A percentile compares a stretch with the other conserved stretches of the same genome.
These are phyloP conservation scores for Bactericera cockerelli DNA, from an alignment of 1,140 invertebrate species.

Conservation along the genomic window DNA sequence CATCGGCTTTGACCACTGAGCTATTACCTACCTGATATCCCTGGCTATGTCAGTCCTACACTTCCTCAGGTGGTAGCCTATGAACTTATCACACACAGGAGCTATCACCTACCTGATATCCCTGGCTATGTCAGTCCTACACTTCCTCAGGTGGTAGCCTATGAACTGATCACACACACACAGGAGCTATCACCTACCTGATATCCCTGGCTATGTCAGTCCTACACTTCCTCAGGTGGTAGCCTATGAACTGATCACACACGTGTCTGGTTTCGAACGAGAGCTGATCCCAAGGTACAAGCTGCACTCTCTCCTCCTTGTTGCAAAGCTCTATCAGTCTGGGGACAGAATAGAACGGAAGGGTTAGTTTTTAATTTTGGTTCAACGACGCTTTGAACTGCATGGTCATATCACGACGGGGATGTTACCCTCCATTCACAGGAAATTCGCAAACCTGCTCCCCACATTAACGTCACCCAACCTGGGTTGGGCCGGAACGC, in stretches of 20 bases:
- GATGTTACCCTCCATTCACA: too few species aligned
- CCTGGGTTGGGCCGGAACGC: too few species aligned
- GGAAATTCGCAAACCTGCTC: too few species aligned
- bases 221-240: slow-evolving; percentile 67
- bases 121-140: slow-evolving; percentile 58
- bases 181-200: too few species aligned
- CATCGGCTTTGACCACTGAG: too few species aligned
- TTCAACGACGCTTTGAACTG: too few species aligned
- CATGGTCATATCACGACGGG: too few species aligned
- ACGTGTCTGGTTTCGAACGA: slow-evolving; percentile 59
- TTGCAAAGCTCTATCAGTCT: background rate
- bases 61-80: slow-evolving; percentile 61
- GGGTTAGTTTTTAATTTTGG: background rate
- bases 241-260: slow-evolving; percentile 74
- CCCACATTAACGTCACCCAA: too few species aligned
- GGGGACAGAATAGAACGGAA: background rate
- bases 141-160: slow-evolving; percentile 65
- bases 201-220: slow-evolving; percentile 59
- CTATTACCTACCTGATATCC: slow-evolving; percentile 44
- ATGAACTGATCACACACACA: slow-evolving; percentile 79
- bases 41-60: slow-evolving; percentile 63
- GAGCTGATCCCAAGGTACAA: slow-evolving; percentile 42
- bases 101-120: slow-evolving; percentile 53
- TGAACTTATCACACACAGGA: slow-evolving; percentile 76
- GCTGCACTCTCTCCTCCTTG: background rate